These are phyloP conservation scores for Epiperipatus broadwayi DNA, from an alignment of 2,888 invertebrate genomes.

Conservation along the genomic window DNA sequence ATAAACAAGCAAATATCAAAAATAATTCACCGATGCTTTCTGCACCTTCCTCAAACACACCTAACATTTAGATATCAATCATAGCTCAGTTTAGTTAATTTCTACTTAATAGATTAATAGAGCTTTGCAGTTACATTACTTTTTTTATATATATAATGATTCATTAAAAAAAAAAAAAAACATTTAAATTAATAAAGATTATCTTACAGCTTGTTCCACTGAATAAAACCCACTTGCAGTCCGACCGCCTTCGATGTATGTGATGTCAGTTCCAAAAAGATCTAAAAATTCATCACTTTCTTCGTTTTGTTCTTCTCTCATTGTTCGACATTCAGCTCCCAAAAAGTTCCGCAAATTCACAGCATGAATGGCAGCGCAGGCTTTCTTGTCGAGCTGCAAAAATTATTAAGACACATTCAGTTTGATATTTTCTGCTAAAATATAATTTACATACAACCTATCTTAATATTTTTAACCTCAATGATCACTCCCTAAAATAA, in stretches of 20 bases:
- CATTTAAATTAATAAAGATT: constrained; percentile 12
- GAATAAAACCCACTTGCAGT: constrained; percentile 94
- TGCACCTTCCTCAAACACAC: too few species aligned
- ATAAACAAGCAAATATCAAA: too few species aligned
- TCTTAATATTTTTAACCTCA: too few species aligned
- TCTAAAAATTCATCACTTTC: constrained; percentile 88
- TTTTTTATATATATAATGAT: too few species aligned
- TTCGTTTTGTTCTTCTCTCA: constrained; percentile 89
- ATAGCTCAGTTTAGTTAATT: too few species aligned
- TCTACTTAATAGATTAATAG: too few species aligned
- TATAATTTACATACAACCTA: too few species aligned
- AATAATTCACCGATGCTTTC: too few species aligned
- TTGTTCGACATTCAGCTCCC: constrained; percentile 78
- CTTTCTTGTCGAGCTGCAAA: constrained; percentile 65
- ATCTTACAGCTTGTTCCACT: constrained; percentile 61
- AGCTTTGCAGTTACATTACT: not conserved
- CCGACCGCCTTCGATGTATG: constrained; percentile 91
- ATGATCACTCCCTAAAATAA: too few species aligned
- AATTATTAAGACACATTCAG: constrained; percentile 11
- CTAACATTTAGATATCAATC: too few species aligned
- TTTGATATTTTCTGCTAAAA: too few species aligned
- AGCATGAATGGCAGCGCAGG: constrained; percentile 93
- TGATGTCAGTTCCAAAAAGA: constrained; percentile 70
- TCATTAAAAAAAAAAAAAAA: constrained; percentile 1
- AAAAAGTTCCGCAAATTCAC: constrained; percentile 90